Percentiles rank a stretch among this genome's conserved stretches.
phyloP scores from a whole-genome alignment of 92 coral and sea anemone genomes.

The Chrysogorgia sp. region DNA sequence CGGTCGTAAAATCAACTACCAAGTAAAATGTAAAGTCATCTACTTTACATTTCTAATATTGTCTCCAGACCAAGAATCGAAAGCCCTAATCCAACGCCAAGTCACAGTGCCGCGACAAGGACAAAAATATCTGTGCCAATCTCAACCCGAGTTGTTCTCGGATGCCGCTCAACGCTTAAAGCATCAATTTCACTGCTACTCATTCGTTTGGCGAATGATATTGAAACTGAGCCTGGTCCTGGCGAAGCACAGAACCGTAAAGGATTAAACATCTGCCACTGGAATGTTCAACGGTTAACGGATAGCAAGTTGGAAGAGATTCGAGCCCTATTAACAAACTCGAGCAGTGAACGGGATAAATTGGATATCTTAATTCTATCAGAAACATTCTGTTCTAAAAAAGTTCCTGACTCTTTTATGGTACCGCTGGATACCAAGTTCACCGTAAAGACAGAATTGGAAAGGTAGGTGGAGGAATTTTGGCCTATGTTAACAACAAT shows the following conservation, averaged over 20 bases:
- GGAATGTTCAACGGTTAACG: slow-evolving; percentile 23
- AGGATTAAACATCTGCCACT: slow-evolving; percentile 18
- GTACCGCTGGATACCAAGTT: not conserved
- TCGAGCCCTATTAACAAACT: slow-evolving; percentile 14
- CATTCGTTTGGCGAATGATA: not conserved
- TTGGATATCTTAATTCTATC: slow-evolving; percentile 18
- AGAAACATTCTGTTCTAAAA: slow-evolving; percentile 19
- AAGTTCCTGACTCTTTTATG: slow-evolving; percentile 6
- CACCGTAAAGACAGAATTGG: slow-evolving; percentile 28
- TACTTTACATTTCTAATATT: not conserved
- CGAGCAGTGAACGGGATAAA: slow-evolving; percentile 8
- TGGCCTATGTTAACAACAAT: slow-evolving; percentile 1
- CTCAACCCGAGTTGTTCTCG: slow-evolving; percentile 4
- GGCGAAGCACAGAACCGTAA: not conserved
- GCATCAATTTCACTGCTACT: slow-evolving; percentile 18
- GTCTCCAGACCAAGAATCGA: not conserved
- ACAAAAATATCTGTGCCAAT: not conserved
- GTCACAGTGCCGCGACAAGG: not conserved
- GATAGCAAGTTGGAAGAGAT: slow-evolving; percentile 26
- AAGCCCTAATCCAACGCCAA: not conserved
- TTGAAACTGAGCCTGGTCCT: slow-evolving; percentile 25
- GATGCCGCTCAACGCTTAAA: not conserved
- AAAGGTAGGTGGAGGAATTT: slow-evolving; percentile 12
- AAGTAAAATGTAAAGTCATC: no score
- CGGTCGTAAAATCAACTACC: no score